Evolutionary conservation across 2,888 invertebrate genomes (phyloP).

Genomic region (Monoplex corrugatus): DNA sequence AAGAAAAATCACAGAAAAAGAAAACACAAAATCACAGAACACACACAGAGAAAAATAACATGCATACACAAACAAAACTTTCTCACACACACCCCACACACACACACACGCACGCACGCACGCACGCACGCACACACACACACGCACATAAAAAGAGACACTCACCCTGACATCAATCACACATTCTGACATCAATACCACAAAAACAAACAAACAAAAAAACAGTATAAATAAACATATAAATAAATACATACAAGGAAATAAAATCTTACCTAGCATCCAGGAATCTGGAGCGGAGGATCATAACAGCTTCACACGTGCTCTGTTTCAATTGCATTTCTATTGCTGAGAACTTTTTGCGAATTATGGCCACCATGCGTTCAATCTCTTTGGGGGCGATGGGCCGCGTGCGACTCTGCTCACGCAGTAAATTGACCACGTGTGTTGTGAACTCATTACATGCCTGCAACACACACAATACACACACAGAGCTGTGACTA

Average conservation of each 20-base stretch:
- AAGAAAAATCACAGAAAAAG: background rate
- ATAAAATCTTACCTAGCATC: constrained; percentile 86
- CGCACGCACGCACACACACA: background rate
- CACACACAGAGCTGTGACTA: background rate
- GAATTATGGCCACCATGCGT: constrained; percentile 82
- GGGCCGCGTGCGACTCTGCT: constrained; percentile 98
- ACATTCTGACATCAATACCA: background rate
- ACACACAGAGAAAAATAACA: background rate
- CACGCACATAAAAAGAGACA: too few species aligned
- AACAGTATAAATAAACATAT: background rate
- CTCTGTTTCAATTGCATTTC: constrained; percentile 96
- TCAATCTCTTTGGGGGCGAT: constrained; percentile 99
- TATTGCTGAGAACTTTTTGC: constrained; percentile 83
- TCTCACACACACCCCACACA: constrained; percentile 3
- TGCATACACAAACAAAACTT: constrained; percentile 13
- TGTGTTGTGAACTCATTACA: constrained; percentile 99
- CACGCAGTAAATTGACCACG: constrained; percentile 97
- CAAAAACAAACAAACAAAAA: background rate
- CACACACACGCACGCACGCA: constrained; percentile 12
- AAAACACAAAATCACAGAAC: background rate
- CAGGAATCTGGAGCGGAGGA: constrained; percentile 91
- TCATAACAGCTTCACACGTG: constrained; percentile 99
- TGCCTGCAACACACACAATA: constrained; percentile 85
- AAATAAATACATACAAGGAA: background rate
- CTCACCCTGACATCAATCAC: background rate